phyloP scores from a whole-genome alignment of 1,140 invertebrate species.

The Pogonomyrmex californicus region DNA sequence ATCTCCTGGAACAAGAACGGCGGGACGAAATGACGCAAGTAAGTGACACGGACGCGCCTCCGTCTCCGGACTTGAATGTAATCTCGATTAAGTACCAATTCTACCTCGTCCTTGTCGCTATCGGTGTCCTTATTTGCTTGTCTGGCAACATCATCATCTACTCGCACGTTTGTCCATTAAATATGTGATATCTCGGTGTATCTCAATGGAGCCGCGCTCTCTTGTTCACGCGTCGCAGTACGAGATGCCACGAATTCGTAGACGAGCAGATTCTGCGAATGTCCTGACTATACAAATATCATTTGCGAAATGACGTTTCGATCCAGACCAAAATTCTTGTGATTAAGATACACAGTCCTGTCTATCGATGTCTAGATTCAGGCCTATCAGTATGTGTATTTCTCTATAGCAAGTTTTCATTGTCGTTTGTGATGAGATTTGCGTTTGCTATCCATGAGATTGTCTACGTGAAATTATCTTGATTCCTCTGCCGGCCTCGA shows the following conservation, averaged over 20 bases:
- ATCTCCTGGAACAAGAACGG: constrained; percentile 85
- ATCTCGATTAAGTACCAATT: constrained; percentile 85
- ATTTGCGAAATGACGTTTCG: constrained; percentile 23
- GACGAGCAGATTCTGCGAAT: constrained; percentile 19
- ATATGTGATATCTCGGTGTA: constrained; percentile 81
- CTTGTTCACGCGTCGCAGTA: background rate
- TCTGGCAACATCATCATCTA: constrained; percentile 87
- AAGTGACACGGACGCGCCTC: constrained; percentile 85
- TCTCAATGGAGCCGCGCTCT: background rate
- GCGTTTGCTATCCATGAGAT: constrained; percentile 23
- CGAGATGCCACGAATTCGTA: constrained; percentile 18
- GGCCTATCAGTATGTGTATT: constrained; percentile 16
- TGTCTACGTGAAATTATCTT: constrained; percentile 35
- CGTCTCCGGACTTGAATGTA: constrained; percentile 83
- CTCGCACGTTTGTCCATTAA: constrained; percentile 85
- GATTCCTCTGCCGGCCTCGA: constrained; percentile 21
- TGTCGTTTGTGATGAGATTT: constrained; percentile 20
- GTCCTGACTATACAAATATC: background rate
- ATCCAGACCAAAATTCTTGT: constrained; percentile 41
- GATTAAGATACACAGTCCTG: constrained; percentile 37
- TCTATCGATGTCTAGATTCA: constrained; percentile 25
- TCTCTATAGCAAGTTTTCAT: background rate
- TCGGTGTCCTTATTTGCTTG: constrained; percentile 86
- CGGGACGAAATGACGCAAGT: constrained; percentile 87
- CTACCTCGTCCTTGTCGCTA: constrained; percentile 85